Evolutionary conservation across 2,888 invertebrate genomes (phyloP), one percentile per base, ranked within the genome.

Genomic region (Dendrolimus pini): DNA sequence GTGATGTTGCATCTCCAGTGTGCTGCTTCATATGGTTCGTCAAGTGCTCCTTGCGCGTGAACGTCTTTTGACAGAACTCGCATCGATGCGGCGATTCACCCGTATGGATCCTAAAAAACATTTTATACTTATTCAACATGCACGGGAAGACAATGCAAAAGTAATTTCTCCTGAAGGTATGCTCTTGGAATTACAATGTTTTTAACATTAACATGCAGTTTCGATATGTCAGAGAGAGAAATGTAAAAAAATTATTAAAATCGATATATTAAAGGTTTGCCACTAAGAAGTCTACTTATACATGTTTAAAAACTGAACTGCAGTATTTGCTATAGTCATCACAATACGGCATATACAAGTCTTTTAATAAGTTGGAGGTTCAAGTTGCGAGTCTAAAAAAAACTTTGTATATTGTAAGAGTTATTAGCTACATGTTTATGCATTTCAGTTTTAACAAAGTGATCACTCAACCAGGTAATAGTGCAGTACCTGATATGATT

Each of bases 21-120:
- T 94, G 94, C 69, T 94, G 94, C 67, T 94, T 92, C 69, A 94
- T 63, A 53, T 90, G 90, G 78, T 94, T 94, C 60, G 93, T 94
- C 56, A 94, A 85, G 68, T 94, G 94, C 72, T 95, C 94, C 77
- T 94, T 94, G 58, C 94, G 90, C 0, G 94, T 94, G 74, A 94
- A 94, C 14, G 94, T 94, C 75, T 94, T 94, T 77, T 94, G 94
- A 73, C 94, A 94, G 75, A 93, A 94, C 68, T 94, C 94, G 73
- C 95, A 94, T 53, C 94, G 92, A 68, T 95, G 95, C 7, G 95
- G 95, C n/a, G 94, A 94, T 75, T 94, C 94, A 14, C 95, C 93
- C 42, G 93, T 93, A 75, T 93, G 93, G 69, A 90, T 88, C 65
- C 90, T 90, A 62, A 58, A 60, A 63, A 59, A 55, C 13, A 47